These are phyloP conservation scores for Dromas ardeola DNA, from an alignment of 2,113 vertebrate genomes.

Conservation along the genomic window DNA sequence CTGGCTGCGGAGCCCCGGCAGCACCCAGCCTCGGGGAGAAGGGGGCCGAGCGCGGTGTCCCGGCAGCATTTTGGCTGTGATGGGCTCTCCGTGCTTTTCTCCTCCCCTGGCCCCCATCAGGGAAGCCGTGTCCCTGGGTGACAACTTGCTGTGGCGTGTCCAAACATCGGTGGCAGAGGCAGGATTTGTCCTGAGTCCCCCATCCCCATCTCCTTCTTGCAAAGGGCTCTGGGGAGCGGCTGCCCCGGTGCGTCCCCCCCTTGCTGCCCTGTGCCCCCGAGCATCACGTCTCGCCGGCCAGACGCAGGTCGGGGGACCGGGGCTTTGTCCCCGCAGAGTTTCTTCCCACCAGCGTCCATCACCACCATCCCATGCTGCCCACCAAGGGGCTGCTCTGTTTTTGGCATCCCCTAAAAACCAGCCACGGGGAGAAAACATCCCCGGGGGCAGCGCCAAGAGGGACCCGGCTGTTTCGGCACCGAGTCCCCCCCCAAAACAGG, in stretches of 20 bases:
- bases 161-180: background rate
- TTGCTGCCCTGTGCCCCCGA: background rate
- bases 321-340: background rate
- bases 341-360: background rate
- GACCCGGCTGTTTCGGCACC: background rate
- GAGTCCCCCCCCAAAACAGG: background rate
- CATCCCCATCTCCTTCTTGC: background rate
- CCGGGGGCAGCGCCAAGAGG: background rate
- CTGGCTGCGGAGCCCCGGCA: background rate
- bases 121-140: background rate
- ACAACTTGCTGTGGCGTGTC: background rate
- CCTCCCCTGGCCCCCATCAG: background rate
- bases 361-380: background rate
- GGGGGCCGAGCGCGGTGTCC: fast-evolving
- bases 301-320: fast-evolving
- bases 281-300: fast-evolving
- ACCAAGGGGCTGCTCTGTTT: background rate
- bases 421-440: background rate
- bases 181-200: background rate
- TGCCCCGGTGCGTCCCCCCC: fast-evolving
- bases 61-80: fast-evolving
- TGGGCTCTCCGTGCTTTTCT: background rate
- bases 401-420: background rate
- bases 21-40: background rate
- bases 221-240: background rate